A percentile compares a stretch with the other conserved stretches of the same genome.
These are phyloP conservation scores for Aplocera efformata DNA, from an alignment of 2,888 invertebrate species.

Conservation along the genomic window DNA sequence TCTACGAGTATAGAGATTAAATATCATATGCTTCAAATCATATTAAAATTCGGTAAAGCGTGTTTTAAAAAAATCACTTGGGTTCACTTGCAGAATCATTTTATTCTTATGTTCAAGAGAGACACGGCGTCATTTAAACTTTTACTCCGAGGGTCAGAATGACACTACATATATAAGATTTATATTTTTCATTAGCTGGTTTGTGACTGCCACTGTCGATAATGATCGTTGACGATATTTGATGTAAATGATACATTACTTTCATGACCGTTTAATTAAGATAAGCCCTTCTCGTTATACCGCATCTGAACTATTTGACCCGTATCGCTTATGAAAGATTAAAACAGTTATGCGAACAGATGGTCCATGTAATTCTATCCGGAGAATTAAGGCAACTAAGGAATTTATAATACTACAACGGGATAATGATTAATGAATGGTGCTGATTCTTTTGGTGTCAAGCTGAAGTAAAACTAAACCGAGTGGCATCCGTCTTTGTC, in stretches of 20 bases:
- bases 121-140: too few relatives aligned
- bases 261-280: constrained; percentile 30
- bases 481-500: too few relatives aligned
- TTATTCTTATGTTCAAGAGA: too few relatives aligned
- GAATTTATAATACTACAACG: constrained; percentile 1
- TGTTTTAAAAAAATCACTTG: too few relatives aligned
- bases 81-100: too few relatives aligned
- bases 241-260: constrained; percentile 29
- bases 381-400: constrained; percentile 4
- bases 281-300: constrained; percentile 30
- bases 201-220: constrained; percentile 35
- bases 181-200: constrained; percentile 52
- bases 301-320: constrained; percentile 25
- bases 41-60: too few relatives aligned
- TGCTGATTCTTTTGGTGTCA: too few relatives aligned
- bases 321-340: constrained; percentile 12
- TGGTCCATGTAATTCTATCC: constrained; percentile 6
- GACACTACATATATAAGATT: constrained; percentile 38
- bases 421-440: constrained; percentile 4
- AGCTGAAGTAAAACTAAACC: too few relatives aligned
- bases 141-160: constrained; percentile 10
- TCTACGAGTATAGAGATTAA: too few relatives aligned
- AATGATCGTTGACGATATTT: constrained; percentile 34
- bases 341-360: constrained; percentile 17
- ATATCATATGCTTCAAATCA: too few relatives aligned